phyloP scores from a whole-genome alignment of 2,888 invertebrate species.

The Mayetiola destructor region DNA sequence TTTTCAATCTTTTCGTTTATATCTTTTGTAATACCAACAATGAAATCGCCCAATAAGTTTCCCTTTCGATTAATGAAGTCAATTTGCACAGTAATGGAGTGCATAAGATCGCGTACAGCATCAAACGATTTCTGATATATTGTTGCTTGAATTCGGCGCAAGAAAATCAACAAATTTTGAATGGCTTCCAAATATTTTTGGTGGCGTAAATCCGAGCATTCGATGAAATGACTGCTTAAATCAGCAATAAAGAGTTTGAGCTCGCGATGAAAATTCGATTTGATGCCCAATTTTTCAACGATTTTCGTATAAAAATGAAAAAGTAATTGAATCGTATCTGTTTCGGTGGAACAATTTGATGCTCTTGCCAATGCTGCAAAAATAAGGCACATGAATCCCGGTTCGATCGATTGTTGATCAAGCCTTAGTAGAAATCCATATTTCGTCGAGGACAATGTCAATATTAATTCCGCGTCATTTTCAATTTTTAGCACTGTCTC shows the following conservation, averaged over 20 bases:
- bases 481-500: not conserved
- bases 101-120: constrained; percentile 2
- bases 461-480: not conserved
- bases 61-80: constrained; percentile 14
- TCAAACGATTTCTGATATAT: constrained; percentile 3
- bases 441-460: not conserved
- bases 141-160: constrained; percentile 4
- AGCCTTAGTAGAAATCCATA: not conserved
- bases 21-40: not conserved
- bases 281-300: not conserved
- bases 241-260: not conserved
- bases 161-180: not conserved
- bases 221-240: not conserved
- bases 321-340: not conserved
- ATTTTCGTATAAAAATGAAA: not conserved
- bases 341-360: not conserved
- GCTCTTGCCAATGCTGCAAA: not conserved
- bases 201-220: not conserved
- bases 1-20: not conserved
- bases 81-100: not conserved
- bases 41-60: not conserved
- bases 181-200: not conserved
- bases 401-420: not conserved
- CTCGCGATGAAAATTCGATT: not conserved
- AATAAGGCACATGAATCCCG: not conserved